A percentile compares a stretch with the other conserved stretches of the same genome.
Conservation (phyloP, 1,140 invertebrate genomes). For the Ips typographus region DNA sequence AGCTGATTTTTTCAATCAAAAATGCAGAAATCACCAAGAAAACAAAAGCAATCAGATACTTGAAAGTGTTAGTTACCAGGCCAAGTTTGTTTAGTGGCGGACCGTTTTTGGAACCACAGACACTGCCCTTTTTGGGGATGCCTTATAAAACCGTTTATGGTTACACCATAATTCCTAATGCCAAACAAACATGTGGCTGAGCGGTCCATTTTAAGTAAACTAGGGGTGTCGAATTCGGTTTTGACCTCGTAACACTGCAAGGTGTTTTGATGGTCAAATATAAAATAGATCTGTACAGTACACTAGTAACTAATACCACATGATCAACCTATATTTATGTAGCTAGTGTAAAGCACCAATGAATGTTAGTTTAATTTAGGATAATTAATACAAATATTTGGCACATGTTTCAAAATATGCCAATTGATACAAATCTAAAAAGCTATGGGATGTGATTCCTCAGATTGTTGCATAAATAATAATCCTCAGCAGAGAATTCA, state of each 20-base stretch:
- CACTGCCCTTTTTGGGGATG: constrained; percentile 81
- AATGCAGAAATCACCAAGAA: neutral
- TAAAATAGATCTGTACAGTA: no score
- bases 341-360: no score
- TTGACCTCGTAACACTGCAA: constrained; percentile 80
- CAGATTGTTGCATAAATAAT: no score
- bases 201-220: constrained; percentile 86
- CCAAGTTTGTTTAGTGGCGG: constrained; percentile 90
- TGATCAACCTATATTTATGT: no score
- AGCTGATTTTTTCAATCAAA: neutral
- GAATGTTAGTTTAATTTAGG: no score
- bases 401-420: no score
- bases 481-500: no score
- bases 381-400: no score
- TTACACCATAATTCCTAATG: constrained; percentile 89
- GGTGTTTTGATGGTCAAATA: no score
- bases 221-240: constrained; percentile 66
- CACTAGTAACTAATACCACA: no score
- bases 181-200: constrained; percentile 91
- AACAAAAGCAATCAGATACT: neutral
- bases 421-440: no score
- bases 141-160: constrained; percentile 90
- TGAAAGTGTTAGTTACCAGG: constrained; percentile 62
- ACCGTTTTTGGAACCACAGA: constrained; percentile 91
- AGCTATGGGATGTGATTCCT: no score